These are phyloP conservation scores for Ichneumoninae sp. DNA, from an alignment of 2,888 invertebrate genomes.

Conservation along the genomic window DNA sequence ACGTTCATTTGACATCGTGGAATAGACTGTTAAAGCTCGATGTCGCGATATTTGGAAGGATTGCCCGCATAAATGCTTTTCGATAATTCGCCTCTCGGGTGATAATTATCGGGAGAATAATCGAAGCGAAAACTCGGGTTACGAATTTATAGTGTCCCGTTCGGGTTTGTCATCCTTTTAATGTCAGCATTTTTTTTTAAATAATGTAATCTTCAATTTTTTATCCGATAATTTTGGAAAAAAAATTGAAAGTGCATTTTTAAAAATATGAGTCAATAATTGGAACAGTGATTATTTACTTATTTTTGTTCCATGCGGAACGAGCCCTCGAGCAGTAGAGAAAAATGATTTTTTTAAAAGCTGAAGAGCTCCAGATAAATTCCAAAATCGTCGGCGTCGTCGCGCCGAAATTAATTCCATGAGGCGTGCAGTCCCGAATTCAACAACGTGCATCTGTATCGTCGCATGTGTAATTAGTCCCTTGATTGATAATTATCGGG, in stretches of 20 bases:
- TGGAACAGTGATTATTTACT: too few relatives aligned
- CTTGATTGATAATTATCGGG: not conserved
- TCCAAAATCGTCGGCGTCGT: not conserved
- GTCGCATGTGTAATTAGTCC: not conserved
- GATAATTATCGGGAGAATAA: not conserved
- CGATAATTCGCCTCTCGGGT: not conserved
- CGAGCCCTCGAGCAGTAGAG: too few relatives aligned
- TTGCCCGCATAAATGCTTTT: not conserved
- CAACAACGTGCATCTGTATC: not conserved
- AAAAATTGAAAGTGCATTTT: too few relatives aligned
- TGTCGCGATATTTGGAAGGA: not conserved
- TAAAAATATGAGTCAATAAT: too few relatives aligned
- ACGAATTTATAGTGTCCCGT: not conserved
- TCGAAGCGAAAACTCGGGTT: not conserved
- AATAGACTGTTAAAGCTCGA: not conserved
- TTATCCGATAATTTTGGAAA: too few relatives aligned
- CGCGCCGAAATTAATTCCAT: not conserved
- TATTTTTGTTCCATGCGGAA: too few relatives aligned
- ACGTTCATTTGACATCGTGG: slow-evolving; percentile 1
- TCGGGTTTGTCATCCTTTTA: too few relatives aligned
- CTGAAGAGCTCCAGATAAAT: not conserved
- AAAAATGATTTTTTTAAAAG: not conserved
- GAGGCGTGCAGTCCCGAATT: not conserved
- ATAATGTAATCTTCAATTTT: too few relatives aligned
- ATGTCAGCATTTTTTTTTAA: too few relatives aligned